Conservation (phyloP, 2,113 vertebrate genomes). For the Chrysemys picta region DNA sequence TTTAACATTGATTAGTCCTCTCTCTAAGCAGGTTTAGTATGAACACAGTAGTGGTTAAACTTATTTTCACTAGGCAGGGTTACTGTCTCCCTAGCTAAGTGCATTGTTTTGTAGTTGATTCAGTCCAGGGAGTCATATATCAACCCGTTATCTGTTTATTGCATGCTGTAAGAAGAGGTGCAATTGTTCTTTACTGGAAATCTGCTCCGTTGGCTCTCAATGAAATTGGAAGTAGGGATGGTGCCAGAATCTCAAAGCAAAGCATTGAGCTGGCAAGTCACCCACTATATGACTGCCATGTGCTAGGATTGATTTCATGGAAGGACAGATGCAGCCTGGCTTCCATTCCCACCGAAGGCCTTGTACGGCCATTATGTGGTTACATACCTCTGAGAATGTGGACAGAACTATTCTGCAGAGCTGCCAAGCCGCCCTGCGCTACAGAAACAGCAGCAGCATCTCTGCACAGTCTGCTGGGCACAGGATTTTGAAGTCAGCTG, state of each 20-base stretch:
- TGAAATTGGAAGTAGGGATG: neutral
- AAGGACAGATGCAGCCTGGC: neutral
- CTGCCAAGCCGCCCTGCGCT: neutral
- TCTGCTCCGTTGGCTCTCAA: neutral
- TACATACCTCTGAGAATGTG: neutral
- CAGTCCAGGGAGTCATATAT: neutral
- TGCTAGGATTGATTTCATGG: neutral
- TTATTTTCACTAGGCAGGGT: accelerated
- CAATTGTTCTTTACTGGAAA: accelerated
- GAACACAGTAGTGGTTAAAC: accelerated
- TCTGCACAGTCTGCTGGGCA: neutral
- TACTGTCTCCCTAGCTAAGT: neutral
- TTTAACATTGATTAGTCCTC: neutral
- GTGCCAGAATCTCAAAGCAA: neutral
- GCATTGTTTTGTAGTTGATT: neutral
- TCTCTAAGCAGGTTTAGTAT: neutral
- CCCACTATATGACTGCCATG: neutral
- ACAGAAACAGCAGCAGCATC: neutral
- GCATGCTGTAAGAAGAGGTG: neutral
- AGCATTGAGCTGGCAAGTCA: neutral
- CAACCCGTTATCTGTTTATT: neutral
- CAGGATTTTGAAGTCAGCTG: neutral
- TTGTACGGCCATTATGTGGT: neutral
- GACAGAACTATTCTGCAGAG: neutral
- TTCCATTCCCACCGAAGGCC: neutral